Evolutionary conservation across 1,140 invertebrate species (phyloP).

Genomic region (Musca domestica): DNA sequence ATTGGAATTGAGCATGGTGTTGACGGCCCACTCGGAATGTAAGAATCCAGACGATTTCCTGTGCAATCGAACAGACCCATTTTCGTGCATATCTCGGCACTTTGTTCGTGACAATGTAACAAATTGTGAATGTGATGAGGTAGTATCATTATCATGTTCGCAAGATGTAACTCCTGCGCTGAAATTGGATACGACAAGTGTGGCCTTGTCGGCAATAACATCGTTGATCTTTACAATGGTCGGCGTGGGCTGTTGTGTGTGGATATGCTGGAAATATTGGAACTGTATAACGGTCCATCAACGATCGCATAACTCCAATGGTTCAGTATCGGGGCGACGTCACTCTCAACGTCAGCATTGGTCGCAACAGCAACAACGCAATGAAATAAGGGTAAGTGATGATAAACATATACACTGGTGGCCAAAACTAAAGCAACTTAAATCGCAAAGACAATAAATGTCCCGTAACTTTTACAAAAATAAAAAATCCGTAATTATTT

Average conservation of each 20-base stretch:
- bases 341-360: slow-evolving; percentile 6
- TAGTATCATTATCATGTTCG: slow-evolving; percentile 43
- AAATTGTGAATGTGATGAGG: slow-evolving; percentile 48
- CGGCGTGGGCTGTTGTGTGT: slow-evolving; percentile 49
- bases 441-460: too few species aligned
- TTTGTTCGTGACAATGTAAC: slow-evolving; percentile 49
- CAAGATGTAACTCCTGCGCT: slow-evolving; percentile 37
- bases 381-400: slow-evolving; percentile 18
- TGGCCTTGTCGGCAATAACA: slow-evolving; percentile 49
- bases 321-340: slow-evolving; percentile 35
- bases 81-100: slow-evolving; percentile 47
- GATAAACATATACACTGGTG: background rate
- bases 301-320: slow-evolving; percentile 43
- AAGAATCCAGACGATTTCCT: slow-evolving; percentile 42
- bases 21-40: slow-evolving; percentile 46
- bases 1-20: slow-evolving; percentile 45
- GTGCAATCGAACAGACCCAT: slow-evolving; percentile 43
- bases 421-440: too few species aligned
- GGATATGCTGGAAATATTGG: slow-evolving; percentile 52
- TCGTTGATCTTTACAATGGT: slow-evolving; percentile 52
- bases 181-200: slow-evolving; percentile 44
- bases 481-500: too few species aligned
- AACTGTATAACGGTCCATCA: slow-evolving; percentile 51
- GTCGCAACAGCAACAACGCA: slow-evolving; percentile 27
- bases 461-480: too few species aligned